Percentiles rank a stretch among this genome's conserved stretches.
These are phyloP conservation scores for Pharmacophagus antenor DNA, from an alignment of 2,888 invertebrate genomes.

Conservation along the genomic window DNA sequence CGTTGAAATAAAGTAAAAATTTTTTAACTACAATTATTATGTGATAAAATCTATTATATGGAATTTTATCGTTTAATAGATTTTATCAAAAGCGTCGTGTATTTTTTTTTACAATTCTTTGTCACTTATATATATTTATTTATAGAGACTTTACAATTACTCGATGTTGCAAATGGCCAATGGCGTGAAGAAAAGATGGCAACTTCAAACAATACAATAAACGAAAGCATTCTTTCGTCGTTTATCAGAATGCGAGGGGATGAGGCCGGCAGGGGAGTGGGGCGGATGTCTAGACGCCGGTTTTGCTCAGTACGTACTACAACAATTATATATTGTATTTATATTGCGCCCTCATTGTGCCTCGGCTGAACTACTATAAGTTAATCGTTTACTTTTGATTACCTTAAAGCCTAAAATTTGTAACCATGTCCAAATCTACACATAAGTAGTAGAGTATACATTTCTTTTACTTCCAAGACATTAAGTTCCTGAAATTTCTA, in stretches of 20 bases:
- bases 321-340: slow-evolving; percentile 55
- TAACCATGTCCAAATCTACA: slow-evolving; percentile 13
- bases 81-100: not conserved
- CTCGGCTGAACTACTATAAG: slow-evolving; percentile 26
- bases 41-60: no score
- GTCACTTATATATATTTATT: no score
- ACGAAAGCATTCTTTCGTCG: slow-evolving; percentile 65
- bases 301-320: slow-evolving; percentile 34
- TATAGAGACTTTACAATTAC: slow-evolving; percentile 5
- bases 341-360: slow-evolving; percentile 57
- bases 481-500: no score
- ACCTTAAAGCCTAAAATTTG: slow-evolving; percentile 45
- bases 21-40: no score
- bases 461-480: no score
- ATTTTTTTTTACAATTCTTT: no score
- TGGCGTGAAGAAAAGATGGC: slow-evolving; percentile 15
- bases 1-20: no score
- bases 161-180: slow-evolving; percentile 5
- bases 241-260: slow-evolving; percentile 45
- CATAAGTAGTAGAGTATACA: no score
- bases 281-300: slow-evolving; percentile 72
- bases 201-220: slow-evolving; percentile 41
- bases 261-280: slow-evolving; percentile 47
- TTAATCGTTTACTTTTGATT: slow-evolving; percentile 33
- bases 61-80: not conserved